phyloP scores from a whole-genome alignment of 2,797 vertebrate genomes.

The Cynodonichthys magdalenae region DNA sequence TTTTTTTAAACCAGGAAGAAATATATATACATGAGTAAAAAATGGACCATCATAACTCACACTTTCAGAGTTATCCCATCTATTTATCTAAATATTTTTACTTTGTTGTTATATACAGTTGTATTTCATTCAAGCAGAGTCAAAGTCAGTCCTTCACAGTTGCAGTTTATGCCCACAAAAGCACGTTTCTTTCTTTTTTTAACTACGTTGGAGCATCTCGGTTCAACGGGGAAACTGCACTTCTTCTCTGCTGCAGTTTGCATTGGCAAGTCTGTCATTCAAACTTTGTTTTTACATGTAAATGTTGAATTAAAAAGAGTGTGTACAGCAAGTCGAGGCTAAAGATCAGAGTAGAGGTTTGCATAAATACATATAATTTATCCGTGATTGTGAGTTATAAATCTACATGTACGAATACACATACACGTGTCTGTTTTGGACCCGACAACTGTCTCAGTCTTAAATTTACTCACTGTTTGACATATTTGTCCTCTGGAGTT shows the following conservation, averaged over 20 bases:
- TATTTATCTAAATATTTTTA: no score
- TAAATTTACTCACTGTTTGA: neutral
- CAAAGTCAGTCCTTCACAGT: neutral
- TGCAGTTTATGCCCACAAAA: no score
- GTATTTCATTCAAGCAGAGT: neutral
- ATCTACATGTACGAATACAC: neutral
- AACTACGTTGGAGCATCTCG: neutral
- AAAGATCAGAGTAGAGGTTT: neutral
- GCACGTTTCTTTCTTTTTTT: neutral
- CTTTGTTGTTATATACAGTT: neutral
- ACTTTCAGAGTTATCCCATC: no score
- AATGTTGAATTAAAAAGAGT: neutral
- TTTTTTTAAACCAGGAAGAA: no score
- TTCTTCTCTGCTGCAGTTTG: neutral
- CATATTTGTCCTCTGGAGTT: conserved; percentile 5
- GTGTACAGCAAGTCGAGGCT: neutral
- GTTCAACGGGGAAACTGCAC: neutral
- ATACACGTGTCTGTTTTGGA: neutral
- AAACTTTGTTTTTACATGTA: neutral
- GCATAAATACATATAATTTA: neutral
- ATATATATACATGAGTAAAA: no score
- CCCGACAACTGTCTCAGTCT: neutral
- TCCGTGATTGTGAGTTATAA: neutral
- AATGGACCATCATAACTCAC: no score
- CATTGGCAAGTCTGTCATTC: neutral